A percentile compares a stretch with the other conserved stretches of the same genome.
These are phyloP conservation scores for Peromyscus leucopus DNA, from an alignment of 2,113 vertebrate species.

Conservation along the genomic window DNA sequence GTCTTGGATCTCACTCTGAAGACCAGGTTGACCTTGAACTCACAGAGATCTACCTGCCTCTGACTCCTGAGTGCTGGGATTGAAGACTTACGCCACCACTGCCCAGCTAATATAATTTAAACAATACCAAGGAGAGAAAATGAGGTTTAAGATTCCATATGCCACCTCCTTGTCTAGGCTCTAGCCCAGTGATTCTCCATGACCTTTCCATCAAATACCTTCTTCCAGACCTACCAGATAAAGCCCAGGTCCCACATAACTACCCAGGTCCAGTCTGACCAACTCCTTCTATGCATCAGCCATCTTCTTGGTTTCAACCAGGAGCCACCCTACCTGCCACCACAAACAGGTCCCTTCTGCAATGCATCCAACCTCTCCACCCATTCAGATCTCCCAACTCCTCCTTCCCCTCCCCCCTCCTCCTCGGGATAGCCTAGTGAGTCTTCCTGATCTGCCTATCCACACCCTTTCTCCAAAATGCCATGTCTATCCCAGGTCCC, in stretches of 20 bases:
- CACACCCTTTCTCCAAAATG: background rate
- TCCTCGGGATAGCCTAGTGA: background rate
- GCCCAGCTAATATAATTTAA: background rate
- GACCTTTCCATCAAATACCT: background rate
- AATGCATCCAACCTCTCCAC: background rate
- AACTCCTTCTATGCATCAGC: background rate
- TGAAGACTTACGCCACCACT: background rate
- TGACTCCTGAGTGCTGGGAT: background rate
- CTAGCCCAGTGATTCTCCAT: background rate
- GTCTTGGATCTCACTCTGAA: background rate
- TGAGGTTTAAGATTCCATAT: conserved; percentile 9
- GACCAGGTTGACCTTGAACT: background rate
- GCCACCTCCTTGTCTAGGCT: background rate
- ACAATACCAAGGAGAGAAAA: background rate
- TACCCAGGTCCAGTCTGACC: background rate
- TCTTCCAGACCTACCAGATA: background rate
- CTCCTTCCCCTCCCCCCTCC: background rate
- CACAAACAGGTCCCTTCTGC: background rate
- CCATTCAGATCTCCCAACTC: too few relatives aligned
- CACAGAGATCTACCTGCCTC: background rate
- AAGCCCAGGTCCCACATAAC: background rate
- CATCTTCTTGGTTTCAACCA: background rate
- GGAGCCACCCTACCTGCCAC: background rate
- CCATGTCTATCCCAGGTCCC: background rate
- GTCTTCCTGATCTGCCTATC: background rate